Percentiles rank a stretch among this genome's conserved stretches.
These are phyloP conservation scores for Hartigia nigra DNA, from an alignment of 2,888 invertebrate genomes.

Conservation along the genomic window DNA sequence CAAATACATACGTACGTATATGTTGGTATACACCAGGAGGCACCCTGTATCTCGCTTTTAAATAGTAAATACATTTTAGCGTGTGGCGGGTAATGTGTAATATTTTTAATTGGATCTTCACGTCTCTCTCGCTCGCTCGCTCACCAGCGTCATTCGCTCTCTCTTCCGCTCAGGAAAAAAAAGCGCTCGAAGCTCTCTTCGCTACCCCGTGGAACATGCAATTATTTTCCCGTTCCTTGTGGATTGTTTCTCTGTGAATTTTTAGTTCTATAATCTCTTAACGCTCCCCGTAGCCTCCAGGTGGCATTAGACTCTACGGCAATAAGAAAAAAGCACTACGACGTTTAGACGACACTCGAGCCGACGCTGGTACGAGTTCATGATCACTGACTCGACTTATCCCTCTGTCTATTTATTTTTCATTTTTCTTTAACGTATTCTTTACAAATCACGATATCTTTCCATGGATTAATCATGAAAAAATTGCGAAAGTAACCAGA, in stretches of 20 bases:
- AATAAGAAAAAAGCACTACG: background rate
- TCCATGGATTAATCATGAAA: background rate
- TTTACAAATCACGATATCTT: background rate
- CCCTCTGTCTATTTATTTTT: background rate
- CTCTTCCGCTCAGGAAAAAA: constrained; percentile 11
- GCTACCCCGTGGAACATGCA: constrained; percentile 56
- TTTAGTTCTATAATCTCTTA: constrained; percentile 45
- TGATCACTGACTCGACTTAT: background rate
- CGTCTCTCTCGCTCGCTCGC: constrained; percentile 38
- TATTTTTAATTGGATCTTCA: constrained; percentile 65
- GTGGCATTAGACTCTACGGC: constrained; percentile 47
- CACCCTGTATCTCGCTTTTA: constrained; percentile 52
- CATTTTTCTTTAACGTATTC: background rate
- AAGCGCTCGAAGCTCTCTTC: constrained; percentile 43
- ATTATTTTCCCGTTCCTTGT: constrained; percentile 63
- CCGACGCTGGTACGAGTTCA: background rate
- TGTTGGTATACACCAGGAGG: background rate
- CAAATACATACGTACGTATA: constrained; percentile 3
- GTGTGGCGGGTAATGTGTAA: constrained; percentile 63
- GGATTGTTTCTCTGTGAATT: constrained; percentile 61
- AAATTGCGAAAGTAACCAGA: background rate
- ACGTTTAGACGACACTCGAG: constrained; percentile 4
- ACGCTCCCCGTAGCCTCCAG: constrained; percentile 43
- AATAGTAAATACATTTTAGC: constrained; percentile 63
- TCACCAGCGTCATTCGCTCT: constrained; percentile 11